phyloP scores from a whole-genome alignment of 2,797 vertebrate genomes.

The Chrysolophus pictus region DNA sequence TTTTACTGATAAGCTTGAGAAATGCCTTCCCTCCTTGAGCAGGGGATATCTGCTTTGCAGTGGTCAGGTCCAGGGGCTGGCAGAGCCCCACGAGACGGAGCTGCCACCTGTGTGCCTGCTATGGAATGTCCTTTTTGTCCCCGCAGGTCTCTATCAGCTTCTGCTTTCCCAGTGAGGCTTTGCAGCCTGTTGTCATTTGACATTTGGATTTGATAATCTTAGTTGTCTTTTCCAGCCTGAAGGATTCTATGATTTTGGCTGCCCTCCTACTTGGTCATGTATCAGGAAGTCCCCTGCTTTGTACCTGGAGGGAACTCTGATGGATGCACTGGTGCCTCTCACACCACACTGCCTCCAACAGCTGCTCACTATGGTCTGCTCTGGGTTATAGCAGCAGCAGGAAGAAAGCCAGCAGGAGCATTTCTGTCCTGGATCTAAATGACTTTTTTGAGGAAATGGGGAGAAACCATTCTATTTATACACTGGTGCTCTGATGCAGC shows the following conservation, averaged over 20 bases:
- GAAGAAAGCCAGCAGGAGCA: neutral
- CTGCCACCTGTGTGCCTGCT: neutral
- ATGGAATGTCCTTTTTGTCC: neutral
- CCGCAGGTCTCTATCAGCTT: neutral
- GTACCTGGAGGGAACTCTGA: neutral
- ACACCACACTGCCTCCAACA: neutral
- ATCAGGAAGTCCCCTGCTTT: neutral
- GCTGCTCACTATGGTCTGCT: accelerated
- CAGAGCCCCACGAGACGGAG: neutral
- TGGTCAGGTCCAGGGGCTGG: neutral
- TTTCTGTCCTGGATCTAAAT: neutral
- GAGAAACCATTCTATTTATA: neutral
- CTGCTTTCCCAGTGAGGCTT: slow-evolving; percentile 11
- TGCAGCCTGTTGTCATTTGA: neutral
- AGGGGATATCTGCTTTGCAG: neutral
- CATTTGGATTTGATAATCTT: too few relatives aligned
- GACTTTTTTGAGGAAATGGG: accelerated
- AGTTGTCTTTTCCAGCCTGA: too few relatives aligned
- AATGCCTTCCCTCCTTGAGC: neutral
- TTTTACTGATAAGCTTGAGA: slow-evolving; percentile 28
- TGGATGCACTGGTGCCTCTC: neutral
- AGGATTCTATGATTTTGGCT: neutral
- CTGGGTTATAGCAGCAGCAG: neutral
- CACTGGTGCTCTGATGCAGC: neutral
- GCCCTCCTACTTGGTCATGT: neutral